Percentiles rank a stretch among this genome's conserved stretches.
Conservation (phyloP, 2,888 invertebrate genomes). For the Pseudococcus longispinus region DNA sequence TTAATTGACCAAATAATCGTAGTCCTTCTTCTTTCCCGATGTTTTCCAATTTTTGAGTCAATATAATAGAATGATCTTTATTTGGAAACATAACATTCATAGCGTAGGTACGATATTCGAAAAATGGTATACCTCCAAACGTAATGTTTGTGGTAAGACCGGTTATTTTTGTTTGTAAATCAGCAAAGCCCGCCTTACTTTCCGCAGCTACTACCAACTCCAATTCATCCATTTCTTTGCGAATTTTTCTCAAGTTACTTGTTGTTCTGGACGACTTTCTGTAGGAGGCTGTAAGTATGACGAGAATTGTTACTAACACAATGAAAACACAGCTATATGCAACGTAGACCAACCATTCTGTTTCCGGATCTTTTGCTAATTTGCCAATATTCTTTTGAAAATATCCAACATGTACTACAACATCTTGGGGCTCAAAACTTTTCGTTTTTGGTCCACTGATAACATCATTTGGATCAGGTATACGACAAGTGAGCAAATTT, state of each 20-base stretch:
- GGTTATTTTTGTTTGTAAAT: slow-evolving; percentile 97
- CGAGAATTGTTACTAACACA: neutral
- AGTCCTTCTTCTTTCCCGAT: slow-evolving; percentile 92
- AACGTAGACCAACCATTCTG: slow-evolving; percentile 69
- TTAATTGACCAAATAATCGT: slow-evolving; percentile 89
- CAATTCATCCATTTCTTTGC: slow-evolving; percentile 98
- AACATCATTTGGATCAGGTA: slow-evolving; percentile 76
- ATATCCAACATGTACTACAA: slow-evolving; percentile 82
- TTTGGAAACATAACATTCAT: slow-evolving; percentile 99
- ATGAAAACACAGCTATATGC: neutral
- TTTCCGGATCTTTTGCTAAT: slow-evolving; percentile 36
- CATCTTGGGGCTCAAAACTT: slow-evolving; percentile 74
- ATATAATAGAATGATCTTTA: slow-evolving; percentile 93
- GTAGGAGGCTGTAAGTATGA: neutral
- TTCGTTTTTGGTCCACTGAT: slow-evolving; percentile 63
- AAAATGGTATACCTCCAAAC: slow-evolving; percentile 94
- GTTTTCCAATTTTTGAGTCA: slow-evolving; percentile 90
- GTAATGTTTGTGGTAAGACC: slow-evolving; percentile 93
- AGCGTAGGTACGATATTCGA: slow-evolving; percentile 95
- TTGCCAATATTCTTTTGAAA: slow-evolving; percentile 86
- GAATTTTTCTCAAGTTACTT: slow-evolving; percentile 92
- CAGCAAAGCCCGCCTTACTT: slow-evolving; percentile 97
- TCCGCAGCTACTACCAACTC: slow-evolving; percentile 95
- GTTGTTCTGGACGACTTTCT: neutral
- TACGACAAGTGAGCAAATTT: slow-evolving; percentile 70